Base-by-base conservation (phyloP, 2,888 invertebrate genomes). In the Sericinus montela region DNA sequence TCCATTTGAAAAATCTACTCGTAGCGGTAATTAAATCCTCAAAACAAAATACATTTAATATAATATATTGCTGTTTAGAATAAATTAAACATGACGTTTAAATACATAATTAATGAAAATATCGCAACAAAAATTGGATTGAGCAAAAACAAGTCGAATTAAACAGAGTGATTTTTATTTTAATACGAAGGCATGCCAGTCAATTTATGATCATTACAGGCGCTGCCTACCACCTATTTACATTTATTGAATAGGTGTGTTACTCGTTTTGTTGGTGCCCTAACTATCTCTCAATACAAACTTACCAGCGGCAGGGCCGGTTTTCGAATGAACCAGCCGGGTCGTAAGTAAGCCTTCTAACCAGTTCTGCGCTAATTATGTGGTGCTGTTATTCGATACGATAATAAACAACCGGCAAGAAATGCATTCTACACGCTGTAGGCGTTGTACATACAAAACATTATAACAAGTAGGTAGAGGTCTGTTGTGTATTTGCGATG, bases 241-340 rank as follows among this genome's bases (percentile, higher is more conserved):
- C 46, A 51, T 40, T 13, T 11, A 32, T 32, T 15, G 14, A 40
- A 28, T 28, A 40, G 43, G 28, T 46, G 32, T 38, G 32, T 43
- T 19, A 45, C 25, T 44, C n/a, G 43, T 42, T 45, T 29, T 34
- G 53, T 59, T 59, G 59, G 62, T 65, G 66, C 62, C 19, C 60
- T 63, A 57, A 61, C 60, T 66, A 68, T 73, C 73, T 70, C 69
- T 72, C 63, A 72, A 72, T 72, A 68, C 69, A 69, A 70, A 69
- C 63, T 62, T 55, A 57, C 58, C 56, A 56, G 58, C 55, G 61
- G 53, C 55, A 59, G 54, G 58, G 72, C 78, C 76, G 76, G 79
- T 77, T 79, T 69, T 57, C 56, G 56, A 64, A 59, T 62, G 59
- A 56, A 52, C 60, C 60, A 62, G 58, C 53, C 50, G 52, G 49